Percentiles rank a stretch among this genome's conserved stretches.
phyloP scores from a whole-genome alignment of 1,140 invertebrate species.

The Papilio glaucus region DNA sequence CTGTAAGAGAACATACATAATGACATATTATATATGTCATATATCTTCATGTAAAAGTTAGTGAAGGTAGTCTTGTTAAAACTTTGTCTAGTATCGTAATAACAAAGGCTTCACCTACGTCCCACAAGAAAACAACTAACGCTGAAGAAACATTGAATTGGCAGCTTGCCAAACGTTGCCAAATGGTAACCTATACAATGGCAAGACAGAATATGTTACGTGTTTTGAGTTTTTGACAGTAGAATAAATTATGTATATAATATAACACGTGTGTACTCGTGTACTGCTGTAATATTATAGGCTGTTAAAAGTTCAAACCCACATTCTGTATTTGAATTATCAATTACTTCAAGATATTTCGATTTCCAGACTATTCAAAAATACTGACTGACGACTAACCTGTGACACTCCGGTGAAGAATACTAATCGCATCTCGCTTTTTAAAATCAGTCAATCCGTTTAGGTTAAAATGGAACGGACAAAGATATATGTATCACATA shows the following conservation, averaged over 20 bases:
- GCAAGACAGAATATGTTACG: constrained; percentile 3
- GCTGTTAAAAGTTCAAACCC: too few species aligned
- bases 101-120: background rate
- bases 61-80: background rate
- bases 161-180: background rate
- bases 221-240: constrained; percentile 3
- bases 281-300: background rate
- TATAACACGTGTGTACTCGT: background rate
- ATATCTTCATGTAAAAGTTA: background rate
- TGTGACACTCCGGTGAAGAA: too few species aligned
- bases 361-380: too few species aligned
- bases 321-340: too few species aligned
- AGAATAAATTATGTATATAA: constrained; percentile 6
- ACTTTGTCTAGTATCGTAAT: background rate
- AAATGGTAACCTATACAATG: constrained; percentile 9
- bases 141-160: background rate
- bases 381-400: too few species aligned
- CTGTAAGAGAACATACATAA: background rate
- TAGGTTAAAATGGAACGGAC: too few species aligned
- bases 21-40: background rate
- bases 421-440: too few species aligned
- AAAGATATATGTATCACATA: too few species aligned
- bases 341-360: too few species aligned
- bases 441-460: too few species aligned
- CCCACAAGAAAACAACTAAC: background rate